phyloP scores from a whole-genome alignment of 2,888 invertebrate species.

The Amphipoea lucens region DNA sequence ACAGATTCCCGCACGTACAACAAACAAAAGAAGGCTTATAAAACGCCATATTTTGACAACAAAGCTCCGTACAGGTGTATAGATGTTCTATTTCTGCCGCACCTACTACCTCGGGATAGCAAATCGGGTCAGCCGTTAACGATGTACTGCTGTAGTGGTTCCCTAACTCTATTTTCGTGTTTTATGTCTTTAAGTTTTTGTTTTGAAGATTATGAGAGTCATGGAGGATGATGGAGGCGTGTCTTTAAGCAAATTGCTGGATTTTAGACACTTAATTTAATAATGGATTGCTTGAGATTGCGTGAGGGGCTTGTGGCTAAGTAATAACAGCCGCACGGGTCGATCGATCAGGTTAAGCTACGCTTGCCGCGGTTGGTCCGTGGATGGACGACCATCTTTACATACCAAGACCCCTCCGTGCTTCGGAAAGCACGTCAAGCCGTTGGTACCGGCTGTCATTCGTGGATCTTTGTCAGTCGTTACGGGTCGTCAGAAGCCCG shows the following conservation, averaged over 20 bases:
- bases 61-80: conserved; percentile 60
- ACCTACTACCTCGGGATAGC: conserved; percentile 56
- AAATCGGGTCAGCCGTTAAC: conserved; percentile 66
- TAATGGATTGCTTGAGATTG: no score
- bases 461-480: no score
- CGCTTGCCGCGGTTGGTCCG: no score
- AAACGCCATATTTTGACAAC: conserved; percentile 59
- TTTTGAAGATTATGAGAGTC: conserved; percentile 42
- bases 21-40: conserved; percentile 42
- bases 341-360: no score
- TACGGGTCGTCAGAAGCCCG: no score
- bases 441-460: no score
- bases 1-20: conserved; percentile 22
- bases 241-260: background rate
- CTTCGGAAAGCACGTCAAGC: no score
- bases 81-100: conserved; percentile 61
- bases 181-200: conserved; percentile 58
- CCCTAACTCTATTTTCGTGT: conserved; percentile 62
- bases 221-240: background rate
- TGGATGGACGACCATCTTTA: no score
- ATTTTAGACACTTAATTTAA: background rate
- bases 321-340: no score
- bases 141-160: conserved; percentile 58
- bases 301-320: no score
- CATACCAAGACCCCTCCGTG: no score